Conservation (phyloP, 2,888 invertebrate genomes). For the Phania funesta region DNA sequence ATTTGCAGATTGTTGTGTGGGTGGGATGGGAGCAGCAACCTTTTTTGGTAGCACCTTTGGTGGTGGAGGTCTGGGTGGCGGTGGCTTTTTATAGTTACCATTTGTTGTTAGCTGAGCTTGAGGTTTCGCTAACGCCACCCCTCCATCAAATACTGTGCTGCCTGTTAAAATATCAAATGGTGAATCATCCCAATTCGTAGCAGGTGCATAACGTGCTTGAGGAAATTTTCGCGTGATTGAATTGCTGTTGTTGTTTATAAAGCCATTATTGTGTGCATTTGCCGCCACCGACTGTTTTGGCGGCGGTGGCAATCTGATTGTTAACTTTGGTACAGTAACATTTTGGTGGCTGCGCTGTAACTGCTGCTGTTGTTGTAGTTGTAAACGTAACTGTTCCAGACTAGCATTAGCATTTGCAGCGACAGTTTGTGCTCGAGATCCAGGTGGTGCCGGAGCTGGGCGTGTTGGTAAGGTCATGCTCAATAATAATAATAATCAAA, state of each 20-base stretch:
- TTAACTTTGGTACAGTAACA: conserved; percentile 73
- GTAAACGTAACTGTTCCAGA: conserved; percentile 76
- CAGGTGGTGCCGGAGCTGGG: conserved; percentile 80
- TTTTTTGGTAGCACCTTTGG: conserved; percentile 75
- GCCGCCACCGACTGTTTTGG: conserved; percentile 71
- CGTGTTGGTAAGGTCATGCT: conserved; percentile 80
- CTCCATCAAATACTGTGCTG: conserved; percentile 14
- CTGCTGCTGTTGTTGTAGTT: conserved; percentile 73
- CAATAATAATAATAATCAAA: conserved; percentile 34
- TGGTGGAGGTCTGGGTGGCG: conserved; percentile 80
- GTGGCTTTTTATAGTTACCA: conserved; percentile 75
- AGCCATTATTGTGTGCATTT: conserved; percentile 64
- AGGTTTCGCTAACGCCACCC: conserved; percentile 14
- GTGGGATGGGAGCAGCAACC: conserved; percentile 68
- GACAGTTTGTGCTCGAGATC: conserved; percentile 73
- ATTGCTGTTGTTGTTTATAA: conserved; percentile 64
- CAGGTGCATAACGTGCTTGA: conserved; percentile 77
- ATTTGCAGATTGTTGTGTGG: conserved; percentile 73
- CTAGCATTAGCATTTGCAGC: conserved; percentile 77
- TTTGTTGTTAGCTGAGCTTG: conserved; percentile 45
- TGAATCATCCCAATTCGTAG: conserved; percentile 78
- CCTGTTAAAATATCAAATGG: conserved; percentile 73
- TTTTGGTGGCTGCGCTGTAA: conserved; percentile 72
- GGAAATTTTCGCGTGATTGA: conserved; percentile 78
- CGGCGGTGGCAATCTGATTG: conserved; percentile 79